Conservation (phyloP, 2,113 vertebrate genomes). For the Epinephelus moara region DNA sequence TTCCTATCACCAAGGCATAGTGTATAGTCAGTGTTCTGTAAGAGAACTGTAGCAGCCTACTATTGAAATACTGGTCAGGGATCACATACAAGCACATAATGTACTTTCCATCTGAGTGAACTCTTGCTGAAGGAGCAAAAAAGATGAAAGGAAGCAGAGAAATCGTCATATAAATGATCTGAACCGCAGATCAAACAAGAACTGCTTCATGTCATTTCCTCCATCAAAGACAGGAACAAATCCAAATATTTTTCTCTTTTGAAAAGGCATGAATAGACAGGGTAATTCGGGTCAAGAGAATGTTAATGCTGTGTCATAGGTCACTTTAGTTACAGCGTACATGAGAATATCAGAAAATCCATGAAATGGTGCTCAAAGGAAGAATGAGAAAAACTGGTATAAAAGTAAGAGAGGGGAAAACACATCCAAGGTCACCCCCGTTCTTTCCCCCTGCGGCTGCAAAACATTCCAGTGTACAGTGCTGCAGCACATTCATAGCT, state of each 20-base stretch:
- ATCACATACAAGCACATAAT: slow-evolving; percentile 58
- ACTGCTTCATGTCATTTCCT: slow-evolving; percentile 43
- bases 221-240: slow-evolving; percentile 58
- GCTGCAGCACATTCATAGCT: slow-evolving; percentile 78
- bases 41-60: slow-evolving; percentile 23
- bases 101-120: slow-evolving; percentile 55
- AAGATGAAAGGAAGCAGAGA: slow-evolving; percentile 54
- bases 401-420: slow-evolving; percentile 58
- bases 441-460: slow-evolving; percentile 60
- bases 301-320: slow-evolving; percentile 44
- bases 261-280: slow-evolving; percentile 48
- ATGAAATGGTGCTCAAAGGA: slow-evolving; percentile 48
- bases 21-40: slow-evolving; percentile 12
- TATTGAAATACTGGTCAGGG: slow-evolving; percentile 63
- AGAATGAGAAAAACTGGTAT: slow-evolving; percentile 57
- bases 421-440: slow-evolving; percentile 81
- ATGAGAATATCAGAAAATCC: slow-evolving; percentile 51
- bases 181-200: slow-evolving; percentile 60
- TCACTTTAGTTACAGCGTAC: slow-evolving; percentile 37
- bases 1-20: slow-evolving; percentile 8
- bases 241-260: slow-evolving; percentile 64
- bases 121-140: slow-evolving; percentile 47
- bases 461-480: slow-evolving; percentile 77
- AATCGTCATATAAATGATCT: slow-evolving; percentile 47
- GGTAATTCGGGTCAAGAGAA: slow-evolving; percentile 46